These are phyloP conservation scores for Crotalus helleri DNA, from an alignment of 2,113 vertebrate species.

Conservation along the genomic window DNA sequence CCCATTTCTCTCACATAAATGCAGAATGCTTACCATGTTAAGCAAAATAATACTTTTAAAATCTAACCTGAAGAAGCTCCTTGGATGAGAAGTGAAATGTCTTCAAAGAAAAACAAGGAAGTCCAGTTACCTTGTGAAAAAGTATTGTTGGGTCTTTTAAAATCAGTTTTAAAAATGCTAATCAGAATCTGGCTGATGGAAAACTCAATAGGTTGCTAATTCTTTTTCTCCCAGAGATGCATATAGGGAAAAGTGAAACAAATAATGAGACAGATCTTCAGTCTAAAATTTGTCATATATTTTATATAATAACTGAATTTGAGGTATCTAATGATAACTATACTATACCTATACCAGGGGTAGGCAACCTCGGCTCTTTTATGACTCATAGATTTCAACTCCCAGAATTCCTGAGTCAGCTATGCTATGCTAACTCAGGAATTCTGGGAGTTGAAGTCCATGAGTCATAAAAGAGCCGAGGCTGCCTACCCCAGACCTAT, in stretches of 20 bases:
- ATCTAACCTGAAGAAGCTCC: not conserved
- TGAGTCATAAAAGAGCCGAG: too few relatives aligned
- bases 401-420: too few relatives aligned
- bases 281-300: not conserved
- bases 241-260: not conserved
- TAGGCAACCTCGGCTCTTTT: too few relatives aligned
- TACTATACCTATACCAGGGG: not conserved
- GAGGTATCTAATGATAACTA: not conserved
- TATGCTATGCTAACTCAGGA: too few relatives aligned
- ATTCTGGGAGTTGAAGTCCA: too few relatives aligned
- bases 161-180: not conserved
- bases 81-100: too few relatives aligned
- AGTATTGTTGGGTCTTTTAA: not conserved
- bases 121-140: too few relatives aligned
- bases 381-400: too few relatives aligned
- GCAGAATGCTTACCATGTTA: not conserved
- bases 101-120: too few relatives aligned
- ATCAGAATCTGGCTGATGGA: not conserved
- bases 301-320: not conserved
- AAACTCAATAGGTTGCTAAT: not conserved
- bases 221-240: too few relatives aligned
- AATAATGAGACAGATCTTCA: not conserved
- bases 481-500: not conserved
- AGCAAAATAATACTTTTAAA: not conserved
- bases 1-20: not conserved